Percentiles rank a stretch among this genome's conserved stretches.
These are phyloP conservation scores for Plutella xylostella DNA, from an alignment of 2,888 invertebrate species.

Conservation along the genomic window DNA sequence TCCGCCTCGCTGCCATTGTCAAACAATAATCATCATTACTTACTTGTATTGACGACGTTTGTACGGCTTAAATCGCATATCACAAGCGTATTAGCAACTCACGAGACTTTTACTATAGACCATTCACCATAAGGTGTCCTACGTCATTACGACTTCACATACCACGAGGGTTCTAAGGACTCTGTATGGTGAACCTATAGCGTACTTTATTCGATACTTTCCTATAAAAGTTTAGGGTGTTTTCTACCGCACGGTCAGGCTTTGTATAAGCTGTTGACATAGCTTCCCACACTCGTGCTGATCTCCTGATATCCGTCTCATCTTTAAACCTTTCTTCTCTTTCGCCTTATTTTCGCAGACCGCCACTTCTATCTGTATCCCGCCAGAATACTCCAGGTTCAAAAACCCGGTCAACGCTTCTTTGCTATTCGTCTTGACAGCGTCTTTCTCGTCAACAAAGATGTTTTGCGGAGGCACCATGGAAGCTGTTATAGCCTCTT, in stretches of 20 bases:
- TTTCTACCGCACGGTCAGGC: conserved; percentile 86
- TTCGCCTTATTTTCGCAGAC: conserved; percentile 80
- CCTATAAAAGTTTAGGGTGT: too few species aligned
- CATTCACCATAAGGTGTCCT: neutral
- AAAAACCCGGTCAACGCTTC: conserved; percentile 63
- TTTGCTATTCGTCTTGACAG: conserved; percentile 26
- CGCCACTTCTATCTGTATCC: conserved; percentile 87
- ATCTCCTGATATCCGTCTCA: conserved; percentile 89
- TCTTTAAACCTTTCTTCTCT: conserved; percentile 83
- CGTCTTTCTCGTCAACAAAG: conserved; percentile 35
- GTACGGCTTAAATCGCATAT: too few species aligned
- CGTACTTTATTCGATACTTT: too few species aligned
- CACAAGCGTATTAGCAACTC: too few species aligned
- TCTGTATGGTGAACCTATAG: conserved; percentile 40
- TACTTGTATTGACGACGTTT: too few species aligned
- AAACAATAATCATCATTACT: too few species aligned
- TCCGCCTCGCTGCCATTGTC: too few species aligned
- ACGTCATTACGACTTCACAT: neutral
- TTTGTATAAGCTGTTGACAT: conserved; percentile 88
- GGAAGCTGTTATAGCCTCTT: conserved; percentile 78
- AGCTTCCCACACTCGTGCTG: conserved; percentile 88
- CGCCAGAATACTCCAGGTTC: conserved; percentile 82
- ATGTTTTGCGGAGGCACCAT: conserved; percentile 77
- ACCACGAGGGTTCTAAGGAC: neutral
- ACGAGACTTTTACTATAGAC: neutral